phyloP scores from a whole-genome alignment of 2,888 invertebrate species.

The Suillia variegata region DNA sequence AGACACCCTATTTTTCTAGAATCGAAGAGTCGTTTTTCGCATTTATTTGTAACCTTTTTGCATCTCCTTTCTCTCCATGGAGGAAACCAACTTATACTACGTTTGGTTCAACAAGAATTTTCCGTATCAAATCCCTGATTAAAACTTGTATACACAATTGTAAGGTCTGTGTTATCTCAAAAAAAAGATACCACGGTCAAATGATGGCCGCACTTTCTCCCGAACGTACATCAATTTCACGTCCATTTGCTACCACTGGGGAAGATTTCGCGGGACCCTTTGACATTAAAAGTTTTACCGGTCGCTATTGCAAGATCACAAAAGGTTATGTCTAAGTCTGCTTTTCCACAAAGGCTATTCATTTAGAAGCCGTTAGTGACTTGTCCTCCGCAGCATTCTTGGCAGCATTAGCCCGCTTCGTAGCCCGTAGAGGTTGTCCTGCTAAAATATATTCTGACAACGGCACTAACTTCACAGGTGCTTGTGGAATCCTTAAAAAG shows the following conservation, averaged over 20 bases:
- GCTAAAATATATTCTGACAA: conserved; percentile 23
- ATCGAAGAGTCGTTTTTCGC: no score
- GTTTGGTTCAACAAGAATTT: neutral
- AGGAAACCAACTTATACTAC: neutral
- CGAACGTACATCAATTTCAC: neutral
- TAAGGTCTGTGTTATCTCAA: neutral
- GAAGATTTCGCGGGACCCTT: conserved; percentile 28
- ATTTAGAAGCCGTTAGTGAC: conserved; percentile 22
- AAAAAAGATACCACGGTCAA: no score
- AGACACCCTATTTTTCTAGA: neutral
- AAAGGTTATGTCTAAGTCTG: conserved; percentile 29
- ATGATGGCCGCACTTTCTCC: neutral
- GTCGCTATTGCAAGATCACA: conserved; percentile 19
- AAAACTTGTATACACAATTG: neutral
- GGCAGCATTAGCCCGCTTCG: conserved; percentile 25
- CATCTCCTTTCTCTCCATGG: no score
- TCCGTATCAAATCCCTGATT: neutral
- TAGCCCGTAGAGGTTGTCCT: conserved; percentile 24
- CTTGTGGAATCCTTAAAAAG: neutral
- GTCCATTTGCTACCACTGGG: conserved; percentile 21
- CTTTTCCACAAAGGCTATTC: conserved; percentile 25
- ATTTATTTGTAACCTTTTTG: no score
- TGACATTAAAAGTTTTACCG: conserved; percentile 23
- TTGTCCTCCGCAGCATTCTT: conserved; percentile 24
- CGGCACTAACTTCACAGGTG: conserved; percentile 20